These are phyloP conservation scores for Pachycephala philippinensis DNA, from an alignment of 2,113 vertebrate species.

Conservation along the genomic window DNA sequence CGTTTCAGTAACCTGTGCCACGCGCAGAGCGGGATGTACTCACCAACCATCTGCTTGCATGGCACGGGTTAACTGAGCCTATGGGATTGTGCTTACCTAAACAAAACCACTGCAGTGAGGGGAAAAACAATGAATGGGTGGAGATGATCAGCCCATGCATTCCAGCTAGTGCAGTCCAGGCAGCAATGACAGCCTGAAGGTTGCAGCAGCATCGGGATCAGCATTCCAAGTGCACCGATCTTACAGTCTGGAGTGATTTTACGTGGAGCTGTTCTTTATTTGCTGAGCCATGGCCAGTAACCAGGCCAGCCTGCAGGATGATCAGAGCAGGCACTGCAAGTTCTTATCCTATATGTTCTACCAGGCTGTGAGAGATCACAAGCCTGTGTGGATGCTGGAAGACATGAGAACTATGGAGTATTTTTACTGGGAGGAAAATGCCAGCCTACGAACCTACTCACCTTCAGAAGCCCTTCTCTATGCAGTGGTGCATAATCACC, in stretches of 20 bases:
- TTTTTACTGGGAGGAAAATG: constrained; percentile 81
- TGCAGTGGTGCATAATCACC: constrained; percentile 87
- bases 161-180: constrained; percentile 50
- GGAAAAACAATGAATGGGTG: constrained; percentile 69
- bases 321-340: constrained; percentile 72
- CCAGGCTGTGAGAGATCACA: constrained; percentile 85
- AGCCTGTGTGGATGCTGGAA: constrained; percentile 88
- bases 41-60: constrained; percentile 50
- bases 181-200: constrained; percentile 66
- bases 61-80: constrained; percentile 65
- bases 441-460: constrained; percentile 73
- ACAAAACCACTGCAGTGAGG: constrained; percentile 70
- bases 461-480: constrained; percentile 88
- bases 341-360: constrained; percentile 84
- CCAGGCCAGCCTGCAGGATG: constrained; percentile 63
- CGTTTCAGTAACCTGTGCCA: constrained; percentile 43
- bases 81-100: constrained; percentile 67
- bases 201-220: constrained; percentile 59
- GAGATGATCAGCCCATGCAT: constrained; percentile 64
- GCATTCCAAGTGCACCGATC: constrained; percentile 53
- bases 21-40: not conserved
- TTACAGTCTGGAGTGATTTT: constrained; percentile 34
- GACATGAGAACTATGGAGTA: constrained; percentile 88
- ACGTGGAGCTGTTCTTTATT: constrained; percentile 26
- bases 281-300: constrained; percentile 67